These are phyloP conservation scores for Channa maculata DNA, from an alignment of 2,113 vertebrate species.

Conservation along the genomic window DNA sequence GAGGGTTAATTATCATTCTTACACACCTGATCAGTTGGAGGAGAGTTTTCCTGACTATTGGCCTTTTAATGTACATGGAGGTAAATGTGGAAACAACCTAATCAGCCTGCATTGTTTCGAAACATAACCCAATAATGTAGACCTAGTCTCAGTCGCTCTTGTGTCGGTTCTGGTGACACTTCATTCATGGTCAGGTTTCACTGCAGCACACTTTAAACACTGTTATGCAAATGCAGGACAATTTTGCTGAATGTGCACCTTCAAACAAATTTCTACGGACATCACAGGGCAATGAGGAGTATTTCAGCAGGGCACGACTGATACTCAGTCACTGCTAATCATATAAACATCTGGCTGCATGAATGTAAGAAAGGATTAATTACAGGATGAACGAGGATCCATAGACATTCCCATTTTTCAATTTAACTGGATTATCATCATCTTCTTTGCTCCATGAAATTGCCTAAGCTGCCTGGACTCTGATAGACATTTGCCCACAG, in stretches of 20 bases:
- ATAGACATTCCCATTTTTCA: slow-evolving; percentile 73
- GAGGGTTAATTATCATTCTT: no score
- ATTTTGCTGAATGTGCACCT: slow-evolving; percentile 5
- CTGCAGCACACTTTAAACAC: slow-evolving; percentile 35
- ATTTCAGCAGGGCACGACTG: slow-evolving; percentile 31
- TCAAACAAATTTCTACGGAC: slow-evolving; percentile 37
- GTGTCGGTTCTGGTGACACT: no score
- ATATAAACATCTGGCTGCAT: slow-evolving; percentile 61
- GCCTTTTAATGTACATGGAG: no score
- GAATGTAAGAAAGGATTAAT: slow-evolving; percentile 74
- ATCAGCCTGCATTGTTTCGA: no score
- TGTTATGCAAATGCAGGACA: slow-evolving; percentile 12
- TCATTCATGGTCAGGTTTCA: no score
- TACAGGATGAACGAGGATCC: slow-evolving; percentile 67
- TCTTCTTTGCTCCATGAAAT: slow-evolving; percentile 72
- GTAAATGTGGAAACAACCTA: no score
- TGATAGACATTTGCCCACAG: slow-evolving; percentile 59
- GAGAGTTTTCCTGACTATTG: no score
- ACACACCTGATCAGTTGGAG: no score
- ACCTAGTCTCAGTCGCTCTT: no score
- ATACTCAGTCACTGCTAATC: slow-evolving; percentile 69
- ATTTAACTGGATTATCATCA: slow-evolving; percentile 82
- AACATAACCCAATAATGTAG: no score
- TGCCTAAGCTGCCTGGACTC: slow-evolving; percentile 58
- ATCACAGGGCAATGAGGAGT: slow-evolving; percentile 8